Evolutionary conservation across 2,888 invertebrate species (phyloP), one percentile per base, ranked within the genome.

Genomic region (Amiota communis): DNA sequence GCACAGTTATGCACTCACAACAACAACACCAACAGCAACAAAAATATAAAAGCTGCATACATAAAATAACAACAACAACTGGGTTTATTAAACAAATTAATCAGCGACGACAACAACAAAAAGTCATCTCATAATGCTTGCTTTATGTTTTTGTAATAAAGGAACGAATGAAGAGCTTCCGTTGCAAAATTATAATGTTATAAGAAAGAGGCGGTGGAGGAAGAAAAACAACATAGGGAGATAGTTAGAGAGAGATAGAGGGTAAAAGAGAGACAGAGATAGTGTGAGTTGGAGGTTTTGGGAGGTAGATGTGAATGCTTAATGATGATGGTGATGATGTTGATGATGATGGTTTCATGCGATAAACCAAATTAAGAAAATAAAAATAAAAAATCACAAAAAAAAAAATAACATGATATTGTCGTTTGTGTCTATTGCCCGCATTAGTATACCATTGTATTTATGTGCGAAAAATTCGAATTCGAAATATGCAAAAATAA

Each of bases 41-140:
- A 13, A 20, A 11, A 17, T 20, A 17, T 59, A 17, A 20, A 10
- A 17, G 59, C 17, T 59, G 59, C 17, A 17, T 59, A 36, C 36
- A 36, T 36, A 36, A 36, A 36, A 53, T 13, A 11, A 12, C 63
- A 15, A 63, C 65, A 65, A 46, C 48, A 65, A 65, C 48, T 65
- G 49, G 48, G 15, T 68, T 65, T 68, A 51, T 53, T 68, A 13
- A 68, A 68, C 67, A 68, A 68, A 68, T 68, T 68, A 67, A 67
- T 67, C 67, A 68, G 53, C 53, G 23, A 10, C 67, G 17, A 20
- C 51, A 68, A 68, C 67, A 51, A 68, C 53, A 68, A 68, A 53
- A 68, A 59, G 11, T 46, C 23, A 63, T 36, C 23, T 63, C 13
- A 36, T 17, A 13, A 65, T 65, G 15, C 15, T 15, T 65, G 20